A percentile compares a stretch with the other conserved stretches of the same genome.
These are phyloP conservation scores for Pelagia noctiluca DNA, from an alignment of 30 jellyfish, hydroid and myxozoan species.

Conservation along the genomic window DNA sequence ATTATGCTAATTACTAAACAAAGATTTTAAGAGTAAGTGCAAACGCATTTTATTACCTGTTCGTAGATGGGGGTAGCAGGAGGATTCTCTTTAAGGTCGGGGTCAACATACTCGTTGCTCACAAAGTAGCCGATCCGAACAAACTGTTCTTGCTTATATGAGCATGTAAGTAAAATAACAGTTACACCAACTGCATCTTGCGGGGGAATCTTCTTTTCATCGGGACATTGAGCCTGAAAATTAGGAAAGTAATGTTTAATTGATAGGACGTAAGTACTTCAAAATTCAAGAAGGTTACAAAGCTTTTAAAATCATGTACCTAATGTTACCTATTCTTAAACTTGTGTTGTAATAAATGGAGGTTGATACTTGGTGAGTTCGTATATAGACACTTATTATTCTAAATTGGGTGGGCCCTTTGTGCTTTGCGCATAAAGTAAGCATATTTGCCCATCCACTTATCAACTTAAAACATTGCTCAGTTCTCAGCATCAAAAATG, in stretches of 20 bases:
- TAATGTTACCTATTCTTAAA: too few relatives aligned
- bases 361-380: too few relatives aligned
- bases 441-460: too few relatives aligned
- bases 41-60: constrained; percentile 65
- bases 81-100: constrained; percentile 95
- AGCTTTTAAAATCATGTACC: too few relatives aligned
- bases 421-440: too few relatives aligned
- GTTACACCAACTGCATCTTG: constrained; percentile 99
- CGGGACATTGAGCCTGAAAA: constrained; percentile 96
- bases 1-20: too few relatives aligned
- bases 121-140: constrained; percentile 98
- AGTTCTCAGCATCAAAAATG: too few relatives aligned
- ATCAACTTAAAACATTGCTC: too few relatives aligned
- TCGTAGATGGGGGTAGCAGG: constrained; percentile 92
- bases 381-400: too few relatives aligned
- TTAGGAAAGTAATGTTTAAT: neutral
- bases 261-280: neutral
- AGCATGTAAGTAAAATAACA: constrained; percentile 92
- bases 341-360: too few relatives aligned
- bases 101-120: constrained; percentile 93
- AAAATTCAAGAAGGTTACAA: neutral
- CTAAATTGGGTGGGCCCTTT: too few relatives aligned
- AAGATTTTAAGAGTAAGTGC: too few relatives aligned
- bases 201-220: constrained; percentile 88
- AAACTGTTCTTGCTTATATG: constrained; percentile 94